phyloP scores from a whole-genome alignment of 2,113 vertebrate species.

The Crocuta crocuta region DNA sequence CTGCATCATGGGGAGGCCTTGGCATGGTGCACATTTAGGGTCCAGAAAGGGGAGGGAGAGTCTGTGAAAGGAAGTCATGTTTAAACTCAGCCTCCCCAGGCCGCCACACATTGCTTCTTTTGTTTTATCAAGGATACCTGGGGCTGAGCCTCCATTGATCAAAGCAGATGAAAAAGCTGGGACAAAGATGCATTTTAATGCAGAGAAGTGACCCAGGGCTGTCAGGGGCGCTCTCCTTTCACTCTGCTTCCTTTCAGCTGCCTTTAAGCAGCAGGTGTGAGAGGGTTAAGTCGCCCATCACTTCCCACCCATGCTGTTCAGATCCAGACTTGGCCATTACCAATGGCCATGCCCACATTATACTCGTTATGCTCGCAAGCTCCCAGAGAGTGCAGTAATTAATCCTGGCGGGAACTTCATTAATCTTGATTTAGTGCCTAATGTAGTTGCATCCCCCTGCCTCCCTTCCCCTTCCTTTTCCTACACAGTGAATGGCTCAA shows the following conservation, averaged over 20 bases:
- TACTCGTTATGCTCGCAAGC: background rate
- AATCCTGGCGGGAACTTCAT: conserved; percentile 59
- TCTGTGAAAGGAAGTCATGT: background rate
- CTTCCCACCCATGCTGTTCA: background rate
- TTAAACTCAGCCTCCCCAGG: background rate
- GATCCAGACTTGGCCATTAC: background rate
- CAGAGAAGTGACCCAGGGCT: background rate
- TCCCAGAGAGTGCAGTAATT: background rate
- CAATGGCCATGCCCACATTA: rapidly evolving
- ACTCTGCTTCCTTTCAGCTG: background rate
- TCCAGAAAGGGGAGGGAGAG: background rate
- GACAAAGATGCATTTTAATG: background rate
- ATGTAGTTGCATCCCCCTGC: background rate
- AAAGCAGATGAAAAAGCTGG: background rate
- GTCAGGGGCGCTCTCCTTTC: background rate
- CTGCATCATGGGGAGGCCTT: background rate
- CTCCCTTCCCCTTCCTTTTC: background rate
- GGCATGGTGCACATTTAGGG: rapidly evolving
- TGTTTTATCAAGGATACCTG: background rate
- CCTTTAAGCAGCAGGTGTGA: background rate
- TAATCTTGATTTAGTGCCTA: conserved; percentile 63
- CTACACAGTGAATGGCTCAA: background rate
- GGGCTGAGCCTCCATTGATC: background rate
- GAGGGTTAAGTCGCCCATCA: background rate
- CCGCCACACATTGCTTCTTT: background rate